phyloP scores from a whole-genome alignment of 1,140 invertebrate genomes.

The Hyphantria cunea region DNA sequence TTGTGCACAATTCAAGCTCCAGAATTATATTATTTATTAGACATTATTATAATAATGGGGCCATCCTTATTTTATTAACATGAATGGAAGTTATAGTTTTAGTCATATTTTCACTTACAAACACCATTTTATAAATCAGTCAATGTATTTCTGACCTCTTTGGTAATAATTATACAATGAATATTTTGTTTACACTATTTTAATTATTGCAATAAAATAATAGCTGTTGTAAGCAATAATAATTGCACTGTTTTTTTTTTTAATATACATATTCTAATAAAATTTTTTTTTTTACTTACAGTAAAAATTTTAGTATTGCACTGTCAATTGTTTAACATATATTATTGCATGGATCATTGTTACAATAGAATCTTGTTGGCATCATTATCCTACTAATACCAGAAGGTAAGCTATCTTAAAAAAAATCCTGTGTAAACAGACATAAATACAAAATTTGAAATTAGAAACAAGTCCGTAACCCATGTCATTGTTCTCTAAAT shows the following conservation, averaged over 20 bases:
- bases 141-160: conserved; percentile 61
- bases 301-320: conserved; percentile 78
- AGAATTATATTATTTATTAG: conserved; percentile 42
- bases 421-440: conserved; percentile 10
- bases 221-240: conserved; percentile 34
- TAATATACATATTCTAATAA: conserved; percentile 54
- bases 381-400: conserved; percentile 27
- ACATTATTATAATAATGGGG: conserved; percentile 37
- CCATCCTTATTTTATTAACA: conserved; percentile 51
- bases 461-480: conserved; percentile 27
- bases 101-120: conserved; percentile 46
- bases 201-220: conserved; percentile 29
- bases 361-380: conserved; percentile 38
- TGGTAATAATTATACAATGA: conserved; percentile 50
- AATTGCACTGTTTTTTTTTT: conserved; percentile 68
- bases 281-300: conserved; percentile 69
- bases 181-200: conserved; percentile 28
- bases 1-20: conserved; percentile 69
- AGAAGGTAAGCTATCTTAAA: conserved; percentile 17
- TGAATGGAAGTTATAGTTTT: conserved; percentile 54
- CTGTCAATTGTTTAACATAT: conserved; percentile 54
- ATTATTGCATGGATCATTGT: conserved; percentile 33
- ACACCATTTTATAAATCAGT: conserved; percentile 56
- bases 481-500: conserved; percentile 18
- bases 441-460: conserved; percentile 17